A percentile compares a stretch with the other conserved stretches of the same genome.
Evolutionary conservation across 2,888 invertebrate genomes (phyloP).

Genomic region (Orchestes rusci): DNA sequence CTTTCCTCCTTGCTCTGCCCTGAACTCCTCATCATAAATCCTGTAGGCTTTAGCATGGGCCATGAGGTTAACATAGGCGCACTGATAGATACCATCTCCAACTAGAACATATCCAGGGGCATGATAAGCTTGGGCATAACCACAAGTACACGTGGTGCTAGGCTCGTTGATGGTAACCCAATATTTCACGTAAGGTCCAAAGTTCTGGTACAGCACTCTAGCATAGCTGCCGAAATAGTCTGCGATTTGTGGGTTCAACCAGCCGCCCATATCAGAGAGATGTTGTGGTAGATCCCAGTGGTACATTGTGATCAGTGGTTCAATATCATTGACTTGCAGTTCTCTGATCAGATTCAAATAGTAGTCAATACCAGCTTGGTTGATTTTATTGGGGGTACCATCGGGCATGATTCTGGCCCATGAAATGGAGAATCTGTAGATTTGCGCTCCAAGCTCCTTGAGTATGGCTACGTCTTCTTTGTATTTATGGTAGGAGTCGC

Average conservation of each 20-base stretch:
- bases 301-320: constrained; percentile 48
- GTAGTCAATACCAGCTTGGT: not conserved
- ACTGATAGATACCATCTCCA: constrained; percentile 46
- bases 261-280: constrained; percentile 41
- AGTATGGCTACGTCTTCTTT: constrained; percentile 58
- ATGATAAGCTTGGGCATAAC: constrained; percentile 14
- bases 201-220: constrained; percentile 13
- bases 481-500: constrained; percentile 62
- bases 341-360: not conserved
- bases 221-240: constrained; percentile 21
- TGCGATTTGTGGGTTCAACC: constrained; percentile 19
- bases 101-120: constrained; percentile 16
- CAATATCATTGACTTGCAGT: constrained; percentile 48
- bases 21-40: constrained; percentile 56
- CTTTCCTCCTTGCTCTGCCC: constrained; percentile 48
- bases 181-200: constrained; percentile 19
- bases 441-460: constrained; percentile 54
- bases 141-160: constrained; percentile 12
- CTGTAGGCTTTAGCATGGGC: constrained; percentile 62
- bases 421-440: constrained; percentile 33
- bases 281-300: constrained; percentile 52
- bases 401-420: constrained; percentile 1
- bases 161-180: constrained; percentile 24
- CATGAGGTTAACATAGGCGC: constrained; percentile 56
- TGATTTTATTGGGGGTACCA: constrained; percentile 1